phyloP scores from a whole-genome alignment of 1,140 invertebrate genomes.

The Eumaeus atala region DNA sequence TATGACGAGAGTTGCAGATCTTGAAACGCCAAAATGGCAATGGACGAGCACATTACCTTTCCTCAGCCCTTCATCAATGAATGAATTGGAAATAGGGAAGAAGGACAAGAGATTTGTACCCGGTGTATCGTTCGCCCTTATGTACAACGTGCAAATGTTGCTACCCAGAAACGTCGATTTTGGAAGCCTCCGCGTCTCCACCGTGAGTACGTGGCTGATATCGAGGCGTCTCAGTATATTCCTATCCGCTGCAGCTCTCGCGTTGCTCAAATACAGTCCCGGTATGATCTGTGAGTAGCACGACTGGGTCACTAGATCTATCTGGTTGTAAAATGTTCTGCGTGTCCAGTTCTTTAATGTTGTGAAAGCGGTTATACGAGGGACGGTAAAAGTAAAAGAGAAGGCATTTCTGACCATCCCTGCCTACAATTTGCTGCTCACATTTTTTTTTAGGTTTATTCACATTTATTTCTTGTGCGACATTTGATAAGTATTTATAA shows the following conservation, averaged over 20 bases:
- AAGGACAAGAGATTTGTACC: conserved; percentile 59
- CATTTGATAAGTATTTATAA: too few relatives aligned
- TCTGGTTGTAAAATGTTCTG: conserved; percentile 43
- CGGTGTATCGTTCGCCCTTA: conserved; percentile 63
- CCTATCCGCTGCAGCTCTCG: conserved; percentile 48
- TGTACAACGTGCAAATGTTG: conserved; percentile 56
- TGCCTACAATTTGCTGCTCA: conserved; percentile 21
- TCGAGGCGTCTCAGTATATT: conserved; percentile 51
- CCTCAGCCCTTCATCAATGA: conserved; percentile 56
- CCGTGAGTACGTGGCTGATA: conserved; percentile 64
- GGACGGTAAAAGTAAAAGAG: conserved; percentile 47
- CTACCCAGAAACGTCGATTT: conserved; percentile 46
- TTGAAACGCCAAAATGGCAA: conserved; percentile 95
- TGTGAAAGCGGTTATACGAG: conserved; percentile 43
- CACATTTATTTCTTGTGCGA: too few relatives aligned
- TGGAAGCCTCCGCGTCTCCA: conserved; percentile 52
- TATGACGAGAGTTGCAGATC: conserved; percentile 95
- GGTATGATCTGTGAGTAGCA: conserved; percentile 61
- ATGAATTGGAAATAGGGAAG: conserved; percentile 65
- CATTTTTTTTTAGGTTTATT: conserved; percentile 28
- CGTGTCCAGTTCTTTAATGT: conserved; percentile 51
- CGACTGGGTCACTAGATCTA: conserved; percentile 59
- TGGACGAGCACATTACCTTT: conserved; percentile 88
- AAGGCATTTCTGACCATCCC: not conserved
- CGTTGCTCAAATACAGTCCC: conserved; percentile 63